A percentile compares a stretch with the other conserved stretches of the same genome.
Evolutionary conservation across 2,113 vertebrate genomes (phyloP).

Genomic region (Gobiocypris rarus): DNA sequence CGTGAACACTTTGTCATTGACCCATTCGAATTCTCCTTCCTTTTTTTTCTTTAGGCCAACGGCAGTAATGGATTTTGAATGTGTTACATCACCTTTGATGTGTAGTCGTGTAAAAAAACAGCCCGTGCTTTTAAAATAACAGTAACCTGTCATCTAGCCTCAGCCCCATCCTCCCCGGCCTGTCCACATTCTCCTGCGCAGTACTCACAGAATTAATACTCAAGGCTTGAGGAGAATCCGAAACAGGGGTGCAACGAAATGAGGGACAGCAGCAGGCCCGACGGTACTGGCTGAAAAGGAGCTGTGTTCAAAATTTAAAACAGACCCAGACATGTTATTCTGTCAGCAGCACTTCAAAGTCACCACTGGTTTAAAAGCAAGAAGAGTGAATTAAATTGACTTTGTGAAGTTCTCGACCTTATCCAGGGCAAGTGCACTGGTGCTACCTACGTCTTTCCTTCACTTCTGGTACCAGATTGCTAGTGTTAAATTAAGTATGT

Average conservation of each 20-base stretch:
- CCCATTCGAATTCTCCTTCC: not conserved
- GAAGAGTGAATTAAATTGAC: conserved; percentile 45
- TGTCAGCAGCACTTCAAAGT: conserved; percentile 55
- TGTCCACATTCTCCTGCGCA: conserved; percentile 2
- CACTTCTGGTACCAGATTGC: conserved; percentile 48
- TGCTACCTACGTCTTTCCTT: conserved; percentile 17
- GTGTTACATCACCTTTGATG: not conserved
- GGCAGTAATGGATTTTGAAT: not conserved
- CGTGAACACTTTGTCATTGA: not conserved
- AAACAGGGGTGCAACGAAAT: conserved; percentile 21
- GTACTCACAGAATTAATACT: not conserved
- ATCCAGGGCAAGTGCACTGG: not conserved
- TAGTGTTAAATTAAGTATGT: conserved; percentile 20
- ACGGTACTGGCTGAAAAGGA: conserved; percentile 35
- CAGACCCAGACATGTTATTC: conserved; percentile 48
- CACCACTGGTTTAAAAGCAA: conserved; percentile 35
- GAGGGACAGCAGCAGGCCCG: not conserved
- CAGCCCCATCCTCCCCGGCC: not conserved
- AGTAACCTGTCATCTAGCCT: conserved; percentile 19
- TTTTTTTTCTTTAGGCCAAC: not conserved
- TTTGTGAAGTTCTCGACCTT: conserved; percentile 41
- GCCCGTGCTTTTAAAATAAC: conserved; percentile 20
- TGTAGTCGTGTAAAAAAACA: conserved; percentile 9
- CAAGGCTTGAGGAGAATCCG: not conserved
- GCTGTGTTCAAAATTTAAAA: conserved; percentile 49